Conservation (phyloP, 2,888 invertebrate genomes). For the Ametastegia equiseti region DNA sequence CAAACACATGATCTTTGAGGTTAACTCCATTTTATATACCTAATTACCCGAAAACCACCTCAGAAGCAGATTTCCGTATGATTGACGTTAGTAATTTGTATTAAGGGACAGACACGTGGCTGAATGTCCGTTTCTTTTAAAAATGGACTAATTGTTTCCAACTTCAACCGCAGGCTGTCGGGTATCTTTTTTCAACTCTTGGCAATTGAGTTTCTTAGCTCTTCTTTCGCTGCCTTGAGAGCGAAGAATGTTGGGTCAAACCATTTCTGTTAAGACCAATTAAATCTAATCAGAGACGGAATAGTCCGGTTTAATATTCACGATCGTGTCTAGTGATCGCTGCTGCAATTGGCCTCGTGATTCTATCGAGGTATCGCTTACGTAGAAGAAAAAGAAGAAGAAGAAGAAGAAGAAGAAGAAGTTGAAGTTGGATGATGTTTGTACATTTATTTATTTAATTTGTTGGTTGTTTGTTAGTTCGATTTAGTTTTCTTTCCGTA, state of each 20-base stretch:
- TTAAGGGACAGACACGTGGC: neutral
- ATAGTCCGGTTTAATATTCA: neutral
- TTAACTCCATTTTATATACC: no score
- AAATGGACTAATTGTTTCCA: neutral
- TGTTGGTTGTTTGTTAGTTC: neutral
- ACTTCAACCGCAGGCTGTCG: neutral
- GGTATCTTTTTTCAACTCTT: neutral
- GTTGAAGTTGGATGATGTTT: no score
- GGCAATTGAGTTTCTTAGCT: neutral
- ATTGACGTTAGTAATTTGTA: neutral
- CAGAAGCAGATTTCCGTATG: no score
- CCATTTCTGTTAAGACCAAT: conserved; percentile 23
- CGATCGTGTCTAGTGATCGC: conserved; percentile 1
- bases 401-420: neutral
- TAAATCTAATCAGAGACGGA: neutral
- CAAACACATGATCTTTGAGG: no score
- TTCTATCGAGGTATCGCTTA: neutral
- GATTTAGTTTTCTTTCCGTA: neutral
- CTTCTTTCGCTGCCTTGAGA: neutral
- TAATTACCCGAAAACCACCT: no score
- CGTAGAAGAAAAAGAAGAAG: neutral
- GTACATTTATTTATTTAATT: no score
- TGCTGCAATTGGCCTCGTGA: neutral
- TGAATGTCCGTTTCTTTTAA: neutral
- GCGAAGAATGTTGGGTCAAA: conserved; percentile 10